Evolutionary conservation across 2,113 vertebrate species (phyloP).

Genomic region (Xiphorhynchus elegans): DNA sequence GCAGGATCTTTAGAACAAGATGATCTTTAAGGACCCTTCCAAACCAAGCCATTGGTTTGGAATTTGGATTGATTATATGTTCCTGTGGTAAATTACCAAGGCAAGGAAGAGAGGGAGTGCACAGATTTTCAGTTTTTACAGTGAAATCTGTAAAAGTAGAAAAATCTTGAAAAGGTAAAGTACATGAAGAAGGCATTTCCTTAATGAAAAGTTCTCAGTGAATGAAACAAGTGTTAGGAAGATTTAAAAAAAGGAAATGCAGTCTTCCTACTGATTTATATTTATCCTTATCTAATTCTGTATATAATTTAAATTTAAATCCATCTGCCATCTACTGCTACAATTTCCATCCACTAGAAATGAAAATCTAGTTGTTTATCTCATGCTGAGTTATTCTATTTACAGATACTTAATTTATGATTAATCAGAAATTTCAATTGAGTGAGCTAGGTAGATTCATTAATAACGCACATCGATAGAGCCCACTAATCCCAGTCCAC

Average conservation of each 20-base stretch:
- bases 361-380: conserved; percentile 13
- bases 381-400: conserved; percentile 31
- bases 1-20: background rate
- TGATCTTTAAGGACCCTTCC: background rate
- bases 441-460: background rate
- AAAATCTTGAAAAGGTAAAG: background rate
- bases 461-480: background rate
- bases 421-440: conserved; percentile 14
- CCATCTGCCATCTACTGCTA: background rate
- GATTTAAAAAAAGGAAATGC: background rate
- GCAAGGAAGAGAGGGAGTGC: background rate
- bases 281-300: background rate
- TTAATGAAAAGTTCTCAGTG: background rate
- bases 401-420: conserved; percentile 6
- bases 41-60: background rate
- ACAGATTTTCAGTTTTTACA: background rate
- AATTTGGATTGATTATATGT: background rate
- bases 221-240: background rate
- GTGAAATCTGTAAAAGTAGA: background rate
- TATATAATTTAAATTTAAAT: conserved; percentile 4
- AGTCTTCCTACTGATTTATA: background rate
- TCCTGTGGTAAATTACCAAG: background rate
- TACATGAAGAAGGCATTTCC: background rate
- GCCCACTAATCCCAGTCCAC: background rate
- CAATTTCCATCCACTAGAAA: background rate